Evolutionary conservation across 1,140 invertebrate species (phyloP).

Genomic region (Macrosteles quadrilineatus): DNA sequence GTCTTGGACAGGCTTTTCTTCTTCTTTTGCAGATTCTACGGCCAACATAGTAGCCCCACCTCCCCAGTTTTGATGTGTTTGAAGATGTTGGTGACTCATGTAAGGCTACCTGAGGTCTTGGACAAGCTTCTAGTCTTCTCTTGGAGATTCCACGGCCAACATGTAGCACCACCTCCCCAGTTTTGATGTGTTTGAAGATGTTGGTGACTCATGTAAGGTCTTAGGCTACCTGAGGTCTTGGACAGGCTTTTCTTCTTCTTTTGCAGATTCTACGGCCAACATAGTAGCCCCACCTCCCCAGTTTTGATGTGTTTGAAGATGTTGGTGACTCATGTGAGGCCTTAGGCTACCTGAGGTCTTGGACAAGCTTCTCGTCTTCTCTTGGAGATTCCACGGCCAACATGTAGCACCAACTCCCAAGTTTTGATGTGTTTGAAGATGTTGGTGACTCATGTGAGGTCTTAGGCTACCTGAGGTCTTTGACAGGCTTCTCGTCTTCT

Average conservation of each 20-base stretch:
- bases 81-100: no score
- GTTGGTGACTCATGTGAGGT: slow-evolving; percentile 80
- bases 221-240: slow-evolving; percentile 50
- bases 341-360: slow-evolving; percentile 51
- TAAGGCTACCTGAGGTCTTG: slow-evolving; percentile 50
- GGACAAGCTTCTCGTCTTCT: slow-evolving; percentile 48
- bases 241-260: slow-evolving; percentile 48
- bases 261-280: slow-evolving; percentile 65
- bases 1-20: no score
- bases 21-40: no score
- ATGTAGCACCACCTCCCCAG: slow-evolving; percentile 79
- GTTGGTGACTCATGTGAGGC: no score
- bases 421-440: slow-evolving; percentile 87
- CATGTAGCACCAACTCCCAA: slow-evolving; percentile 79
- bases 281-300: slow-evolving; percentile 79
- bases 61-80: no score
- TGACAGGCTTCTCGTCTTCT: slow-evolving; percentile 48
- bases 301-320: slow-evolving; percentile 87
- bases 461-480: slow-evolving; percentile 51
- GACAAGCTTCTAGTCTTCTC: slow-evolving; percentile 48
- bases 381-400: slow-evolving; percentile 64
- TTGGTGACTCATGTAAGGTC: no score
- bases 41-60: no score
- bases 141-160: slow-evolving; percentile 65
- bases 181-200: slow-evolving; percentile 86